Evolutionary conservation across 35 echinoderm and acorn worm species (phyloP), one percentile per base, ranked within the genome.

Genomic region (Ptychodera flava): DNA sequence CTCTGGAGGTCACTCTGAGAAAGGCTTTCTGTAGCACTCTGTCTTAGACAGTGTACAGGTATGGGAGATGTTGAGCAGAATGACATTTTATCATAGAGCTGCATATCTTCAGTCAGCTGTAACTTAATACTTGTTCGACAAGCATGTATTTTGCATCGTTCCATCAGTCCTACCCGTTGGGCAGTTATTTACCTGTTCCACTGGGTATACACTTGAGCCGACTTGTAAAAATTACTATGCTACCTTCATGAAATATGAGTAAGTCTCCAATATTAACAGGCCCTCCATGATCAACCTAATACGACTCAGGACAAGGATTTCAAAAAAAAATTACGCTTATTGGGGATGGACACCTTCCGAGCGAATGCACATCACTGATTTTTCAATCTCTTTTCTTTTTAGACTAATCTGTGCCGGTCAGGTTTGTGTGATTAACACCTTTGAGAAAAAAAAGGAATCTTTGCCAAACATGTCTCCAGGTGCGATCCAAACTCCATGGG

Each of bases 371-470:
- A 64, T 64, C 45, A 64, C 45, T 64, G 45, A 64, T 64, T 64
- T 64, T 64, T 64, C 45, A 64, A 64, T 64, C 45, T 64, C 22
- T 64, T 64, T 64, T 22, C 22, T 22, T 64, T 64, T 64, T 64
- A 64, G 6, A 6, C 22, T 64, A 22, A 64, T 22, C 6, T 22
- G 45, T 12, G 22, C 45, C 45, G 45, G 45, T 64, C 45, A 64
- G 45, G 45, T 64, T 22, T 22, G 6, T 64, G 45, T 64, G 45
- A 64, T 64, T 64, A 64, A 64, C 45, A 22, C 45, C 45, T 64
- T 64, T 64, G 45, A 64, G 45, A 64, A 64, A 64, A 64, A 64
- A 64, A 64, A 64, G 45, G 45, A 64, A 64, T 64, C 45, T 64
- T 64, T 22, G 45, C 22, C 6, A 64, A 64, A 64, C 22, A 64